Evolutionary conservation across 1,140 invertebrate genomes (phyloP), one percentile per base, ranked within the genome.

Genomic region (Mactra quadrangularis): DNA sequence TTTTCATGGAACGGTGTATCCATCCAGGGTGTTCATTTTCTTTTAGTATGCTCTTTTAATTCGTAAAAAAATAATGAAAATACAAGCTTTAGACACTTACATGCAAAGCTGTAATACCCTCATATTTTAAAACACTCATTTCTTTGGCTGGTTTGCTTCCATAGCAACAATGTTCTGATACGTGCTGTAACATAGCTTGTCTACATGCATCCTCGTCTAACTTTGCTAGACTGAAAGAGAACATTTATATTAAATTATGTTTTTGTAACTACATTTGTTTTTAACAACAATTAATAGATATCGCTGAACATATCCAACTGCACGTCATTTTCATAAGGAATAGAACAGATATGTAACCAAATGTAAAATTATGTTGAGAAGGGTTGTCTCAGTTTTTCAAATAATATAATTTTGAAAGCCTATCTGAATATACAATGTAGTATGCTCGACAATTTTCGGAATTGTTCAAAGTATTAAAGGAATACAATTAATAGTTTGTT

Each of bases 141-240:
- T 94, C 89, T 76, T 92, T 91, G 13, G 94, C 94, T 2, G 94
- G 93, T 0, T 87, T 88, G 52, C 89, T 91, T 3, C 94, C 94
- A 92, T 94, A 95, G 85, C 94, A 95, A 88, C 94, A 95, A 84
- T 94, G 92, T 41, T 93, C 88, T 35, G 89, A 89, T 4, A 94
- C 94, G 82, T 93, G 91, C 52, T 89, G 84, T 1, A 94, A 25
- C 19, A 95, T 87, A 9, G 94, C 94, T 15, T 92, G 87, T 59
- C 93, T 86, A 3, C 93, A 94, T 74, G 94, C 91, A 47, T 93
- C 85, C 88, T 94, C 94, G 33, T 92, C 93, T 64, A 95, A 88
- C 31, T 90, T 85, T n/a, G 91, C 89, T 64, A 89, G 59, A 83
- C 92, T 92, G 70, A 52, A 70, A 89, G 45, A 84, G 91, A 92